Percentiles rank a stretch among this genome's conserved stretches.
Conservation (phyloP, 2,797 vertebrate genomes). For the Centropyge bicolor region DNA sequence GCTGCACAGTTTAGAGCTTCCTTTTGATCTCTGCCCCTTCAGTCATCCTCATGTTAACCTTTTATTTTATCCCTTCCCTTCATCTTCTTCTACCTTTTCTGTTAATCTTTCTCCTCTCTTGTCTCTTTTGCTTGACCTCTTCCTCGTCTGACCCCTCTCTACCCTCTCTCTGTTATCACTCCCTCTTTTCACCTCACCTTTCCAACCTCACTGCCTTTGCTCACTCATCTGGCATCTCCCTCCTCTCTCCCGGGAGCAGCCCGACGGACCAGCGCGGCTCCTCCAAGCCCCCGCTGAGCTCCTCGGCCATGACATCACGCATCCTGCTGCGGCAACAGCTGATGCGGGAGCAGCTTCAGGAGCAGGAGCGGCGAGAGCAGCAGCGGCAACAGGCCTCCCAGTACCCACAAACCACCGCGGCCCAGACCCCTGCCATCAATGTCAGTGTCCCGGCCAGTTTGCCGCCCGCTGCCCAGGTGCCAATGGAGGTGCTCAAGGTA, state of each 20-base stretch:
- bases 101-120: conserved; percentile 45
- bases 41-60: conserved; percentile 39
- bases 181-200: conserved; percentile 22
- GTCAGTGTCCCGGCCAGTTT: conserved; percentile 89
- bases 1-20: conserved; percentile 7
- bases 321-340: conserved; percentile 98
- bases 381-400: conserved; percentile 90
- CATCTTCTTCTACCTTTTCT: conserved; percentile 28
- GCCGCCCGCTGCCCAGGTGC: conserved; percentile 91
- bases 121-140: conserved; percentile 65
- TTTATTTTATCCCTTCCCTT: conserved; percentile 36
- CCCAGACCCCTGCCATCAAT: conserved; percentile 96
- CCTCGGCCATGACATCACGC: conserved; percentile 95
- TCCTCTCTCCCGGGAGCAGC: conserved; percentile 77
- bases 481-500: conserved; percentile 99
- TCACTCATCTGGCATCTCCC: conserved; percentile 47
- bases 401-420: conserved; percentile 89
- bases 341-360: conserved; percentile 99
- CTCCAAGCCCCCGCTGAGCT: conserved; percentile 96
- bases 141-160: conserved; percentile 52
- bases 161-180: conserved; percentile 50
- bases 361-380: conserved; percentile 96
- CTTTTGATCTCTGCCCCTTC: conserved; percentile 51
- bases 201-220: neutral
- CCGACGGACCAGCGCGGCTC: conserved; percentile 92